Percentiles rank a stretch among this genome's conserved stretches.
These are phyloP conservation scores for Candidula unifasciata DNA, from an alignment of 2,888 invertebrate species.

Conservation along the genomic window DNA sequence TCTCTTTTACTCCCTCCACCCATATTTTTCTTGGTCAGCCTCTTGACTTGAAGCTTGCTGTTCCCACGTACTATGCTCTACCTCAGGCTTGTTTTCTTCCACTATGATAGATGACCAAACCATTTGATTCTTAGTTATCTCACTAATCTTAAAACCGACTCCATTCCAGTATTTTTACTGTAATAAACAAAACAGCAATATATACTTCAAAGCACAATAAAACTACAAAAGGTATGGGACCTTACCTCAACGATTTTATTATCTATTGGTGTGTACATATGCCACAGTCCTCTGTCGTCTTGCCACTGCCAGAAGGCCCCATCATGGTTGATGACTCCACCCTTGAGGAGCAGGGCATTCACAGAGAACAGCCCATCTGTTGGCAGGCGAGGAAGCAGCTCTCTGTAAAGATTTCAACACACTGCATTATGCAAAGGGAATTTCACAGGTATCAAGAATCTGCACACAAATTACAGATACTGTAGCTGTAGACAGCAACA, in stretches of 20 bases:
- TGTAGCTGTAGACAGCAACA: no score
- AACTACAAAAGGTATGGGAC: neutral
- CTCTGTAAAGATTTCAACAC: conserved; percentile 78
- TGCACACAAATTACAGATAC: no score
- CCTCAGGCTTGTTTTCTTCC: no score
- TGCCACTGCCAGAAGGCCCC: conserved; percentile 97
- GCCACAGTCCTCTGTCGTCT: conserved; percentile 93
- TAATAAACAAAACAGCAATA: no score
- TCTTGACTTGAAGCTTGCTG: no score
- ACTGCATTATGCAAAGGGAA: neutral
- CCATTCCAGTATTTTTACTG: neutral
- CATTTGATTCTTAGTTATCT: no score
- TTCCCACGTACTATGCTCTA: no score
- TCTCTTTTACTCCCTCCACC: no score
- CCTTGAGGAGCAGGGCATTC: conserved; percentile 85
- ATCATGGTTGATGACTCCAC: conserved; percentile 82
- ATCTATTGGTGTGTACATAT: conserved; percentile 94
- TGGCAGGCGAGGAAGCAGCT: conserved; percentile 96
- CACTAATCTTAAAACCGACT: no score
- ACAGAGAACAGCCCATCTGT: conserved; percentile 96
- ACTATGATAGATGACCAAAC: no score
- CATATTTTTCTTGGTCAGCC: no score
- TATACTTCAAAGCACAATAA: neutral
- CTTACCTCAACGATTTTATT: conserved; percentile 92
- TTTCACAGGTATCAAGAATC: no score